Percentiles rank a stretch among this genome's conserved stretches.
These are phyloP conservation scores for Watsonalla binaria DNA, from an alignment of 2,888 invertebrate genomes.

Conservation along the genomic window DNA sequence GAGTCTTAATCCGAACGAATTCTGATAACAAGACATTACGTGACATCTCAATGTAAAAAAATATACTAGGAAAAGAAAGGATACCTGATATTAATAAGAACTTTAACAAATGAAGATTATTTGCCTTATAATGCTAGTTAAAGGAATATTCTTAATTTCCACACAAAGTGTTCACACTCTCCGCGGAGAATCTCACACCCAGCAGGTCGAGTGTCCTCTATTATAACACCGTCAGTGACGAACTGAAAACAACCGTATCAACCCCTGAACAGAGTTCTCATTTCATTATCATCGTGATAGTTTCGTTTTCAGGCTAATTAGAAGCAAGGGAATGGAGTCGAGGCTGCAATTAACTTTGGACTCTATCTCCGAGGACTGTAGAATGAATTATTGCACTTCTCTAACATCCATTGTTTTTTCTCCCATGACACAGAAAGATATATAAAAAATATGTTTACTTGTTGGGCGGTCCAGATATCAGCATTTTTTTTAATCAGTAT, in stretches of 20 bases:
- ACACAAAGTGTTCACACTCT: slow-evolving; percentile 28
- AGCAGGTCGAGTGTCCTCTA: slow-evolving; percentile 67
- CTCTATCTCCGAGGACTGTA: slow-evolving; percentile 27
- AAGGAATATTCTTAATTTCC: slow-evolving; percentile 22
- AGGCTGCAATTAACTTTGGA: slow-evolving; percentile 35
- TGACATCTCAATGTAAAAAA: too few species aligned
- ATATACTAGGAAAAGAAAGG: too few species aligned
- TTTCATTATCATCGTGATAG: slow-evolving; percentile 19
- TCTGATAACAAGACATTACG: too few species aligned
- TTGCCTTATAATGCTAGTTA: background rate
- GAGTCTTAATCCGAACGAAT: too few species aligned
- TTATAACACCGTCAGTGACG: slow-evolving; percentile 38
- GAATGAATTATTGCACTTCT: slow-evolving; percentile 16
- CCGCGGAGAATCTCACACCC: slow-evolving; percentile 58
- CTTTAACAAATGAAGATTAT: too few species aligned
- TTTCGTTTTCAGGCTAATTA: slow-evolving; percentile 73
- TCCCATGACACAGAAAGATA: slow-evolving; percentile 17
- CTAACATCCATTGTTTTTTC: slow-evolving; percentile 24
- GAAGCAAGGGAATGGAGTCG: slow-evolving; percentile 44
- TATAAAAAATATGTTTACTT: background rate
- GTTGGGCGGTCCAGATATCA: background rate
- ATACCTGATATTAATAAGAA: too few species aligned
- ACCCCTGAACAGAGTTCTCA: slow-evolving; percentile 26
- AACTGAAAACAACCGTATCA: slow-evolving; percentile 30
- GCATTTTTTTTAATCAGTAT: too few species aligned